phyloP scores from a whole-genome alignment of 1,140 invertebrate species.

The Drosophila grimshawi region DNA sequence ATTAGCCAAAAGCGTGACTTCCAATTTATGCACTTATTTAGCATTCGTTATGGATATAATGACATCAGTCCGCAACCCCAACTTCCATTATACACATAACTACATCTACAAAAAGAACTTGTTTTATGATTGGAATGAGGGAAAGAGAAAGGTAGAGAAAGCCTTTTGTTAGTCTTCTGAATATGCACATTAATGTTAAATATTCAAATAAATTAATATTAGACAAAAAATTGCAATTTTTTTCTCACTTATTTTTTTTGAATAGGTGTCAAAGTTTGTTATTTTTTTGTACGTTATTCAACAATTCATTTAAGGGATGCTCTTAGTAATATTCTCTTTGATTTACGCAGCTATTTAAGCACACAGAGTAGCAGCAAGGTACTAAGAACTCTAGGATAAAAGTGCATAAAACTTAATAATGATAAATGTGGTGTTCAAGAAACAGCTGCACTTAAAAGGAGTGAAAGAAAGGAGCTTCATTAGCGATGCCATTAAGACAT shows the following conservation, averaged over 20 bases:
- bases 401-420: slow-evolving; percentile 54
- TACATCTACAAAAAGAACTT: slow-evolving; percentile 40
- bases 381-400: neutral
- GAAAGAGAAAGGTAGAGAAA: too few relatives aligned
- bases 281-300: neutral
- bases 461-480: neutral
- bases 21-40: slow-evolving; percentile 13
- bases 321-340: slow-evolving; percentile 34
- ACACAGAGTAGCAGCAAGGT: neutral
- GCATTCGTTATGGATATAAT: slow-evolving; percentile 6
- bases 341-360: slow-evolving; percentile 63
- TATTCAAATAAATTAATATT: neutral
- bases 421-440: slow-evolving; percentile 48
- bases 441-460: slow-evolving; percentile 37
- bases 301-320: slow-evolving; percentile 5
- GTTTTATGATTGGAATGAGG: slow-evolving; percentile 7
- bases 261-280: too few relatives aligned
- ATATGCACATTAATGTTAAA: too few relatives aligned
- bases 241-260: neutral
- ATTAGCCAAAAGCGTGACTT: slow-evolving; percentile 59
- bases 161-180: too few relatives aligned
- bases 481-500: neutral
- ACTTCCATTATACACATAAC: neutral
- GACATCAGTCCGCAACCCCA: neutral
- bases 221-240: neutral